Conservation (phyloP, 2,888 invertebrate genomes). For the Hirtodrosophila trivittata region DNA sequence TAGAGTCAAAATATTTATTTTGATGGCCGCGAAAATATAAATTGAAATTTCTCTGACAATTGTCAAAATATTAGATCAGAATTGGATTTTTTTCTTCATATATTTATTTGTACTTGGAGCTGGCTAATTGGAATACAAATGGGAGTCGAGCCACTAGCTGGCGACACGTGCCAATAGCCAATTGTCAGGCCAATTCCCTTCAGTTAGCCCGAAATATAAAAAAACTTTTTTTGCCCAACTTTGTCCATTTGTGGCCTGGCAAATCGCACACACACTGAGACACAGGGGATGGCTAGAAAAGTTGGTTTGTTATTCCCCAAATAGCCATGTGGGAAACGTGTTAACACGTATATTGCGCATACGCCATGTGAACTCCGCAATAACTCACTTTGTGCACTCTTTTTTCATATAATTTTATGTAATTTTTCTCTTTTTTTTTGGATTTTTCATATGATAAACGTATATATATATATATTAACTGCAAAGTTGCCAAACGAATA, state of each 20-base stretch:
- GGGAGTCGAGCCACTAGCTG: constrained; percentile 19
- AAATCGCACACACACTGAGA: constrained; percentile 12
- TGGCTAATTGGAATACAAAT: constrained; percentile 46
- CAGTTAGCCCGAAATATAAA: not conserved
- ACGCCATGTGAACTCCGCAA: constrained; percentile 20
- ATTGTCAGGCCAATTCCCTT: constrained; percentile 37
- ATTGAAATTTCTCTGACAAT: constrained; percentile 71
- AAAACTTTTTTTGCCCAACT: constrained; percentile 27
- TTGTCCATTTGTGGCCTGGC: constrained; percentile 43
- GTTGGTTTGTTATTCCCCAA: constrained; percentile 11
- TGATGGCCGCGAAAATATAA: constrained; percentile 59
- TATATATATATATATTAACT: no score
- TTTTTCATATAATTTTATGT: constrained; percentile 3
- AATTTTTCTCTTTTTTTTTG: constrained; percentile 3
- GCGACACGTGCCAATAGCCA: constrained; percentile 30
- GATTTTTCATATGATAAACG: not conserved
- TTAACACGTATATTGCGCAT: constrained; percentile 36
- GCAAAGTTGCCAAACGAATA: no score
- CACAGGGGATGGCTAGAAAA: constrained; percentile 9
- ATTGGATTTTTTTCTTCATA: constrained; percentile 15
- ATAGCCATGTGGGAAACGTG: constrained; percentile 22
- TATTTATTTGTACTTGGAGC: constrained; percentile 17
- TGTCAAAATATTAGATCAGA: constrained; percentile 41
- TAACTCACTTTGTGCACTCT: not conserved
- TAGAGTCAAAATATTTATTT: constrained; percentile 31